Base-by-base conservation (phyloP, 2,888 invertebrate species). In the Caenorhabditis sinica region DNA sequence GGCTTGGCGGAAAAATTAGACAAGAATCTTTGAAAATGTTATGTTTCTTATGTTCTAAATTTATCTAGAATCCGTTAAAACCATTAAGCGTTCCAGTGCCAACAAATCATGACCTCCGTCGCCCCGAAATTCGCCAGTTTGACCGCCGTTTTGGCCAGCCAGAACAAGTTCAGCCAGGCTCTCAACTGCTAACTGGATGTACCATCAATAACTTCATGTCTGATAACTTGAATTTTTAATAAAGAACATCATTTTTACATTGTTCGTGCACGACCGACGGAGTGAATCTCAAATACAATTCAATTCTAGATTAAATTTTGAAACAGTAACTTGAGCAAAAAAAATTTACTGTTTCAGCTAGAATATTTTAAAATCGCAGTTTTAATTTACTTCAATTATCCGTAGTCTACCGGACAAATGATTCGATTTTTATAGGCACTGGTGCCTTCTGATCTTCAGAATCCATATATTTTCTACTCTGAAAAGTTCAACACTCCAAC, bases 121-220 rank as follows among this genome's bases (percentile, higher is more conserved):
- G 65, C 82, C 25, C 82, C 75, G 43, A 61, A 23, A 30, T 65
- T 82, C 45, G 65, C 56, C 63, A 71, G 73, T 73, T 40, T 81
- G 73, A 73, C 73, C 36, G 71, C 80, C 3, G 68, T 68, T 0
- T 33, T 81, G 49, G 72, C 80, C n/a, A 28, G 17, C 4, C 65
- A 73, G 49, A 73, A 68, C 73, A 73, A 73, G 53, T 81, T 81
- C 73, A 81, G 80, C 45, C 66, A 60, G 28, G 80, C 73, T 9
- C 40, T 79, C 51, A 40, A 65, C 56, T 79, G 79, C 65, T 79
- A 53, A 71, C 3, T 13, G 28, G 25, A 25, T 20, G 25, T 4
- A 23, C 23, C 45, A n/a, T 49, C 15, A 15, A 40, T 11, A 40
- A n/a, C 15, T 56, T 15, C 2, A 4, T 56, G 25, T 56, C 15